Evolutionary conservation across 2,113 vertebrate genomes (phyloP).

Genomic region (Spermophilus dauricus): DNA sequence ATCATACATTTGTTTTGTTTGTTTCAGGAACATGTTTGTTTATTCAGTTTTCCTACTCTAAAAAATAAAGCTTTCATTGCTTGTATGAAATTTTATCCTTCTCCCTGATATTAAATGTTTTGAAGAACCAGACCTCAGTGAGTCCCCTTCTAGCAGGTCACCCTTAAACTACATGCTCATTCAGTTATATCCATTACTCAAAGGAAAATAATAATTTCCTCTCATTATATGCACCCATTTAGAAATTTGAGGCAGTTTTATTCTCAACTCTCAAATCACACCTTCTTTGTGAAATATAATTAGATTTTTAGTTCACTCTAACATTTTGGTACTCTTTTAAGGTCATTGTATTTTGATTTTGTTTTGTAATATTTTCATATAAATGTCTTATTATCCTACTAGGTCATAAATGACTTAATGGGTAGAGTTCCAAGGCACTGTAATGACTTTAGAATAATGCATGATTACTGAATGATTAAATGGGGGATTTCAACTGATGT

Average conservation of each 20-base stretch:
- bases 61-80: too few relatives aligned
- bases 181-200: background rate
- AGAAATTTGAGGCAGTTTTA: background rate
- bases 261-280: background rate
- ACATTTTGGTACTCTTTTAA: background rate
- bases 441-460: background rate
- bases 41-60: too few relatives aligned
- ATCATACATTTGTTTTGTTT: background rate
- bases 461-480: background rate
- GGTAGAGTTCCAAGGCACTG: background rate
- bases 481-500: background rate
- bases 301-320: background rate
- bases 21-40: too few relatives aligned
- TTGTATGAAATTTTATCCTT: too few relatives aligned
- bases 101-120: background rate
- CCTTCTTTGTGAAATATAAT: background rate
- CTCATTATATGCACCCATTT: background rate
- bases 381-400: background rate
- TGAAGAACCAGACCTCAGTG: background rate
- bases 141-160: background rate
- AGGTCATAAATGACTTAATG: background rate
- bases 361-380: background rate
- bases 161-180: background rate
- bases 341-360: background rate
- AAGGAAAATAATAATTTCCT: background rate